Evolutionary conservation across 1,140 invertebrate genomes (phyloP), one percentile per base, ranked within the genome.

Genomic region (Zaprionus davidi): DNA sequence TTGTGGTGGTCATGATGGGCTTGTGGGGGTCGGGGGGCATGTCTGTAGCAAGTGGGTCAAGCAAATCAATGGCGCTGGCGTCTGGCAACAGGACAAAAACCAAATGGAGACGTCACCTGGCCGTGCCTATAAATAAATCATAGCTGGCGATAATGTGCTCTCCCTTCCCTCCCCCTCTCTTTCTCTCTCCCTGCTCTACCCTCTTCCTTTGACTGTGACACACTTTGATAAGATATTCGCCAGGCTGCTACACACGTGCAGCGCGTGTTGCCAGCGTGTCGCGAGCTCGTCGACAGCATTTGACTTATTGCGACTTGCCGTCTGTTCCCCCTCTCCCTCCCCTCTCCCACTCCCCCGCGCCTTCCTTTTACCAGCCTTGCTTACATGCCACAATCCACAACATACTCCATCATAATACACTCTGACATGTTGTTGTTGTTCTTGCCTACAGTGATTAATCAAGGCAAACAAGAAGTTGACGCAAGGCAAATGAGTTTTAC

Each of bases 91-190:
- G 15, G n/a, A 49, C 38, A 67, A 67, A 67, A 67, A 17, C 22
- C 56, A 55, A 66, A 36, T 46, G 41, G 41, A 60, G 46, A 49
- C 75, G 68, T 69, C 78, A 85, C 82, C 79, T 85, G 82, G 64
- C 22, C 53, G 55, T 6, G 74, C 69, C 66, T 87, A 87, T 87
- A 87, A 87, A 87, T 87, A 87, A 87, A 87, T 87, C 77, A 87
- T 82, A 53, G 68, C 77, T 71, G 75, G 74, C 67, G 83, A 86
- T 86, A 86, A 86, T 79, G 13, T 71, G 69, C 34, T 1, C 12
- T 15, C 1, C 13, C 36, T 15, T 0, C 36, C n/a, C 2, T 2
- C 0, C 2, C 5, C n/a, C 20, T 3, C 11, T 1, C 46, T 12
- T 4, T 5, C 20, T 5, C 20, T 5, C 1, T 5, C 20, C 13